These are phyloP conservation scores for Choloepus didactylus DNA, from an alignment of 2,797 vertebrate genomes.

Conservation along the genomic window DNA sequence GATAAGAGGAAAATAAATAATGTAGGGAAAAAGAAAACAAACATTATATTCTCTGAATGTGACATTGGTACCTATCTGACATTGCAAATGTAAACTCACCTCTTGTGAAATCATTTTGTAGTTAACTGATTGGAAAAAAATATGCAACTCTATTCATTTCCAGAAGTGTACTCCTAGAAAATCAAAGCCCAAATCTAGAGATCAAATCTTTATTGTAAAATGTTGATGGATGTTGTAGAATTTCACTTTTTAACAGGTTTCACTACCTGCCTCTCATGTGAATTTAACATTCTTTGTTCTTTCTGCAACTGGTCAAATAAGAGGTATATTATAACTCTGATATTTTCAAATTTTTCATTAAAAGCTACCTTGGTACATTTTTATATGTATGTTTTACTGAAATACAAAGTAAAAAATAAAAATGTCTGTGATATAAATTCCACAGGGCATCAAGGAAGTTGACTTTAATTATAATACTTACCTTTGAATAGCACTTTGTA, in stretches of 20 bases:
- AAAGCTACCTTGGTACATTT: background rate
- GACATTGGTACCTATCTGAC: background rate
- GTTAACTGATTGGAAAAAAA: constrained; percentile 42
- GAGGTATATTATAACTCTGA: background rate
- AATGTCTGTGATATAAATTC: background rate
- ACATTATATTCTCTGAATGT: background rate
- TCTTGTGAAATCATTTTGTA: constrained; percentile 47
- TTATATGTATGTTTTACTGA: constrained; percentile 51
- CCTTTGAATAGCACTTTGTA: background rate
- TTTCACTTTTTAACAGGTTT: constrained; percentile 56
- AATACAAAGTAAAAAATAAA: constrained; percentile 25
- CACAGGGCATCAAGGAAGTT: constrained; percentile 18
- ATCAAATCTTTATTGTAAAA: constrained; percentile 55
- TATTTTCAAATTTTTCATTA: background rate
- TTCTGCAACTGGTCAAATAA: background rate
- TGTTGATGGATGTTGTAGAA: background rate
- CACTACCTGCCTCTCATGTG: background rate
- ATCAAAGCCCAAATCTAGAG: constrained; percentile 29
- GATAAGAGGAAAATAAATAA: constrained; percentile 14
- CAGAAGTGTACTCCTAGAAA: constrained; percentile 50
- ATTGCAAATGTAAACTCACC: constrained; percentile 37
- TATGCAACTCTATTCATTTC: background rate
- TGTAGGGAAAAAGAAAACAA: constrained; percentile 10
- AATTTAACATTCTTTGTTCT: constrained; percentile 20
- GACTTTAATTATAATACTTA: constrained; percentile 1